A percentile compares a stretch with the other conserved stretches of the same genome.
These are phyloP conservation scores for Abscondita cerata DNA, from an alignment of 2,888 invertebrate genomes.

Conservation along the genomic window DNA sequence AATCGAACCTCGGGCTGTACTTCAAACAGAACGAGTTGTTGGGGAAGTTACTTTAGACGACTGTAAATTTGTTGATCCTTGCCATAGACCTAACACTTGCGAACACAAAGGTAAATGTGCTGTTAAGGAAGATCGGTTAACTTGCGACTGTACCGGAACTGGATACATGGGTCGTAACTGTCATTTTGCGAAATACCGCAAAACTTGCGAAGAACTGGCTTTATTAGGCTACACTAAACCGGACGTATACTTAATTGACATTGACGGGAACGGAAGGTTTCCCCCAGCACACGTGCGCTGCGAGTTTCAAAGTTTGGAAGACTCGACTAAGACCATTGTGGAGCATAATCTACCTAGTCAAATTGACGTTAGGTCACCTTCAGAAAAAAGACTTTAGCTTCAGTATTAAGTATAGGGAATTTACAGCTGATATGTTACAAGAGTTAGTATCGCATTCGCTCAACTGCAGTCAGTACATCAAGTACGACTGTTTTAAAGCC, in stretches of 20 bases:
- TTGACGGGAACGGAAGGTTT: constrained; percentile 91
- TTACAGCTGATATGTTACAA: constrained; percentile 89
- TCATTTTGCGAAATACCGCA: constrained; percentile 89
- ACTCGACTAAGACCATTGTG: constrained; percentile 85
- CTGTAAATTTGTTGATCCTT: constrained; percentile 89
- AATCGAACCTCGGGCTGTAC: constrained; percentile 79
- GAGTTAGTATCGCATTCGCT: constrained; percentile 88
- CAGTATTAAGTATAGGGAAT: constrained; percentile 86
- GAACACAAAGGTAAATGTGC: constrained; percentile 93
- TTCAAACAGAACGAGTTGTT: constrained; percentile 82
- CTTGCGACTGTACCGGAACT: constrained; percentile 89
- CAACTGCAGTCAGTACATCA: constrained; percentile 87
- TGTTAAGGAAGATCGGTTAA: constrained; percentile 84
- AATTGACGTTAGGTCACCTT: constrained; percentile 82
- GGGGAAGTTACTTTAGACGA: constrained; percentile 91
- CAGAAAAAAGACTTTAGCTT: constrained; percentile 84
- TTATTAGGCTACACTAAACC: constrained; percentile 84
- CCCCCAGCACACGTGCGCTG: constrained; percentile 93
- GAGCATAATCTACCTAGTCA: constrained; percentile 92
- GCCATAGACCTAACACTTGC: constrained; percentile 87
- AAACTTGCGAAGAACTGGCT: constrained; percentile 92
- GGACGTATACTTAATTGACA: constrained; percentile 91
- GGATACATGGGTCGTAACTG: constrained; percentile 94
- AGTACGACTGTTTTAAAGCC: constrained; percentile 89
- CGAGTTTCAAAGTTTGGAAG: constrained; percentile 87